These are phyloP conservation scores for Harmothoe impar DNA, from an alignment of 2,888 invertebrate species.

Conservation along the genomic window DNA sequence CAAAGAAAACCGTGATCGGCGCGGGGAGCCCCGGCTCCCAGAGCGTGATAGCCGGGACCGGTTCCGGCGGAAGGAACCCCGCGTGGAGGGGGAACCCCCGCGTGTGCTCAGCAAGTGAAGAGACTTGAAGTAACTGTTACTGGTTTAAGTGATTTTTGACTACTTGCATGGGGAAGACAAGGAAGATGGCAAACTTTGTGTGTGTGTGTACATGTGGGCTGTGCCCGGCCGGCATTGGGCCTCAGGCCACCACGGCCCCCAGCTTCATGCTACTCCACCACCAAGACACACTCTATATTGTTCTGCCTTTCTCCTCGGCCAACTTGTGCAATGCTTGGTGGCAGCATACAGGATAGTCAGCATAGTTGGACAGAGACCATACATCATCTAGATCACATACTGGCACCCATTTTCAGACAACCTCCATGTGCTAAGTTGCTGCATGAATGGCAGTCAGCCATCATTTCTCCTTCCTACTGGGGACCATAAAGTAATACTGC, in stretches of 20 bases:
- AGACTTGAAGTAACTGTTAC: background rate
- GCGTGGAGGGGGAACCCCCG: background rate
- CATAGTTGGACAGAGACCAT: too few species aligned
- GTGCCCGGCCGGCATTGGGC: background rate
- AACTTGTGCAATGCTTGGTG: background rate
- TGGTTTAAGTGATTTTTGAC: background rate
- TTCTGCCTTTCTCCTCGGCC: background rate
- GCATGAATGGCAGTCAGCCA: too few species aligned
- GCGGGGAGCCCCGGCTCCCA: constrained; percentile 49
- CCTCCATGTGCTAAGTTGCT: too few species aligned
- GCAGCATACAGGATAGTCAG: constrained; percentile 21
- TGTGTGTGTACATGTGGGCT: background rate
- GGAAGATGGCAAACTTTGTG: background rate
- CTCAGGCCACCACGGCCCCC: background rate
- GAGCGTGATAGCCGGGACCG: constrained; percentile 43
- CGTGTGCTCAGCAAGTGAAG: constrained; percentile 58
- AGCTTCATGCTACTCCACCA: background rate
- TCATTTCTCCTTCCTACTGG: too few species aligned
- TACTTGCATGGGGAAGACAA: too few species aligned
- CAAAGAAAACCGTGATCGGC: constrained; percentile 91
- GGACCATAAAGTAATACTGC: too few species aligned
- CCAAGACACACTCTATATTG: background rate
- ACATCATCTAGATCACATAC: too few species aligned
- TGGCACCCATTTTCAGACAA: too few species aligned
- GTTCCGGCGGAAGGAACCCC: constrained; percentile 32